Conservation (phyloP, 2,113 vertebrate species). For the Albula glossodonta region DNA sequence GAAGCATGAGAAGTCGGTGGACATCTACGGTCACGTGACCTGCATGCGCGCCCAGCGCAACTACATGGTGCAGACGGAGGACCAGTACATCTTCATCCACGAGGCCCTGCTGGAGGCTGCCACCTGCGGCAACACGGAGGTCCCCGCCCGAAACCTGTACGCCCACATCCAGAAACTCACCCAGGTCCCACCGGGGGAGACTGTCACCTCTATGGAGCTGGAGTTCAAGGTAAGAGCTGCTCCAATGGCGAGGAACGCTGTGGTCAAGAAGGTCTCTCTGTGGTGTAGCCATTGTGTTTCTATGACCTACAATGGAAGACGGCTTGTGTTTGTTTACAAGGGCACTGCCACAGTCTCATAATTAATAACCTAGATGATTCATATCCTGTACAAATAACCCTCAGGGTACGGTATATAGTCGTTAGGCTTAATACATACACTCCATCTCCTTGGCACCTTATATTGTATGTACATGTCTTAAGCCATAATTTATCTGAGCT, state of each 20-base stretch:
- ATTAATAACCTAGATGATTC: not conserved
- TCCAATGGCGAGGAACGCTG: not conserved
- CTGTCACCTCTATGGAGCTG: conserved; percentile 87
- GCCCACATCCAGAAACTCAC: conserved; percentile 92
- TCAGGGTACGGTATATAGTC: not conserved
- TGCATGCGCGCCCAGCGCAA: conserved; percentile 96
- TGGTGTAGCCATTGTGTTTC: not conserved
- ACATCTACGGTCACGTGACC: conserved; percentile 92
- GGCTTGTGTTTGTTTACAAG: not conserved
- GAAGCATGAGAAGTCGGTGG: conserved; percentile 90
- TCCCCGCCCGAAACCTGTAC: conserved; percentile 87
- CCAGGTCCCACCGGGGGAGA: conserved; percentile 82
- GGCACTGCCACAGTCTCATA: not conserved
- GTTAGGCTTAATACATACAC: not conserved
- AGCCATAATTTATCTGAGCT: not conserved
- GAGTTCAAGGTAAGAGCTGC: conserved; percentile 87
- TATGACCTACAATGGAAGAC: too few relatives aligned
- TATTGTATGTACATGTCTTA: not conserved
- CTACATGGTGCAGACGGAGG: conserved; percentile 98
- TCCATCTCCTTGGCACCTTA: not conserved
- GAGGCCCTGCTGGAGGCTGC: conserved; percentile 92
- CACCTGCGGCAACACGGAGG: conserved; percentile 85
- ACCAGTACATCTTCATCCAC: conserved; percentile 96
- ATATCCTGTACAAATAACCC: not conserved
- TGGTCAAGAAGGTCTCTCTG: not conserved